Conservation (phyloP, 2,113 vertebrate species). For the Leiothrix lutea region DNA sequence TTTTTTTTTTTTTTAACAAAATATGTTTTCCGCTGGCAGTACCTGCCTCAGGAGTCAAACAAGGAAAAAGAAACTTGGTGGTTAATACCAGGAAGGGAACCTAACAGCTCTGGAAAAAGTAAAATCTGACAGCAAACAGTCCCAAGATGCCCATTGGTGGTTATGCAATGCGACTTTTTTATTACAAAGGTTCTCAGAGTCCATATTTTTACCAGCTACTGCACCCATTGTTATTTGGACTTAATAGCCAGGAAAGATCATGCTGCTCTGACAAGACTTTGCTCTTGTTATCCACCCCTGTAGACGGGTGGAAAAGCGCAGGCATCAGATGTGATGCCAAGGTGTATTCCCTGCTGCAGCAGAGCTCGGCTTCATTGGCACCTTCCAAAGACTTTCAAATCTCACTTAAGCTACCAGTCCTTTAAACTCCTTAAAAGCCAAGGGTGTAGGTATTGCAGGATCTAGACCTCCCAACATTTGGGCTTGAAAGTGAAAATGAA, state of each 20-base stretch:
- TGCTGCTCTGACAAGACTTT: neutral
- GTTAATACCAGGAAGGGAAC: neutral
- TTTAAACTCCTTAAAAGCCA: neutral
- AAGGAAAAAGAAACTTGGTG: neutral
- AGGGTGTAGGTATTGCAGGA: neutral
- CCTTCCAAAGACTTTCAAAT: neutral
- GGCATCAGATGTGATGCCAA: neutral
- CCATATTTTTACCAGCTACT: neutral
- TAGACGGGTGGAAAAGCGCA: fast-evolving
- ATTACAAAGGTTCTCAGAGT: neutral
- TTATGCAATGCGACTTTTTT: neutral
- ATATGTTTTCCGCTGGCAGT: neutral
- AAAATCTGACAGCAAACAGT: neutral
- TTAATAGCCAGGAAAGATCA: neutral
- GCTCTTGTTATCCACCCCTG: neutral
- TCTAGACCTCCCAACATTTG: neutral
- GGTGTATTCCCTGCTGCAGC: fast-evolving
- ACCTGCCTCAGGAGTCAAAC: neutral
- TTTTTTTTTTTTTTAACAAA: neutral
- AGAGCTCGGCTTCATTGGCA: fast-evolving
- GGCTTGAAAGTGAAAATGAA: neutral
- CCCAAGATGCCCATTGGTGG: neutral
- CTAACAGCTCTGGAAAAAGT: neutral
- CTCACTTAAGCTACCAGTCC: neutral
- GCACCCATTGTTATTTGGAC: neutral